These are phyloP conservation scores for Ataeniobius toweri DNA, from an alignment of 2,797 vertebrate species.

Conservation along the genomic window DNA sequence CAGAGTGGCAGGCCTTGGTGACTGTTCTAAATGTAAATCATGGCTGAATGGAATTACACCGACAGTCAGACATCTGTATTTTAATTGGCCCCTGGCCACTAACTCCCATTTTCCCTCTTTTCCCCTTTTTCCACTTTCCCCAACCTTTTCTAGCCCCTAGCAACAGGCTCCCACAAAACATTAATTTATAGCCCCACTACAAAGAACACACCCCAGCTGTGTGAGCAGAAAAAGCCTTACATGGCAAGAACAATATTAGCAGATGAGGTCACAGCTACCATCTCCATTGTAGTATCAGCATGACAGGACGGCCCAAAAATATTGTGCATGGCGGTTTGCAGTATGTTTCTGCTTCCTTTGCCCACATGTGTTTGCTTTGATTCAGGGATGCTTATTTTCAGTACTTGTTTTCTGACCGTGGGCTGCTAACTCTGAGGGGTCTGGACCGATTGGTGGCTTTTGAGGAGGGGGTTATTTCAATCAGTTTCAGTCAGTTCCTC, in stretches of 20 bases:
- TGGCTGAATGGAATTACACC: constrained; percentile 83
- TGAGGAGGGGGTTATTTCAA: constrained; percentile 55
- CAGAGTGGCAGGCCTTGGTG: constrained; percentile 76
- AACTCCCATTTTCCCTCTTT: constrained; percentile 9
- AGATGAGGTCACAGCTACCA: constrained; percentile 78
- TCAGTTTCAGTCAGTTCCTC: constrained; percentile 45
- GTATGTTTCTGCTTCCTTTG: constrained; percentile 44
- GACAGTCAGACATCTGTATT: constrained; percentile 84
- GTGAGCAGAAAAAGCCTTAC: constrained; percentile 58
- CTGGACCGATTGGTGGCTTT: constrained; percentile 53
- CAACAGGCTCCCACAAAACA: constrained; percentile 76
- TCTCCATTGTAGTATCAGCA: constrained; percentile 70
- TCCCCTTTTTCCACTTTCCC: constrained; percentile 11
- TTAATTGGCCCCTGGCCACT: constrained; percentile 80
- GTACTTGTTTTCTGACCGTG: constrained; percentile 57
- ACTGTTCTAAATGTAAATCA: constrained; percentile 83
- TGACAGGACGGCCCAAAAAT: constrained; percentile 69
- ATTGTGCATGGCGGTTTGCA: constrained; percentile 74
- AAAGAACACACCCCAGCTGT: constrained; percentile 61
- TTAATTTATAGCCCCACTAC: constrained; percentile 61
- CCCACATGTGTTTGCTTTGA: constrained; percentile 73
- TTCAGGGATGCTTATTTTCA: constrained; percentile 75
- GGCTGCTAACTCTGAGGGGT: constrained; percentile 73
- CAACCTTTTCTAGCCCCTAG: constrained; percentile 55
- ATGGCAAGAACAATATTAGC: constrained; percentile 78